Evolutionary conservation across 2,888 invertebrate species (phyloP).

Genomic region (Leuctra nigra): DNA sequence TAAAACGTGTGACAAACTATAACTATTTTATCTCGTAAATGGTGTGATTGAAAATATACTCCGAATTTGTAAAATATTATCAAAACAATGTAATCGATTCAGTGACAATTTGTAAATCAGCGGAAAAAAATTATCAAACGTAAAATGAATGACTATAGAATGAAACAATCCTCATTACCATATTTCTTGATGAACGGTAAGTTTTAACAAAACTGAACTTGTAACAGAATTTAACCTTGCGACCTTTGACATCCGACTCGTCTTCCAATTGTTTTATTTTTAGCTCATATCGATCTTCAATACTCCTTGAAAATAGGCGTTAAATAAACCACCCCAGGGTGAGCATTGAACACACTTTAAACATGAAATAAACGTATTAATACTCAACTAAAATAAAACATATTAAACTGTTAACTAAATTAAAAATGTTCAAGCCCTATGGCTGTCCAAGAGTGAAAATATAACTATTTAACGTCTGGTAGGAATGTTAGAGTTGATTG

Average conservation of each 20-base stretch:
- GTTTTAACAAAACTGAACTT: background rate
- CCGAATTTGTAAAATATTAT: too few species aligned
- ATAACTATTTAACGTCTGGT: background rate
- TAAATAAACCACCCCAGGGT: background rate
- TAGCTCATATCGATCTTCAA: background rate
- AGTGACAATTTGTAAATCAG: too few species aligned
- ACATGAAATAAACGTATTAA: background rate
- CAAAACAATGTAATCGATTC: too few species aligned
- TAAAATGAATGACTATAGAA: constrained; percentile 9
- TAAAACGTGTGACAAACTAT: too few species aligned
- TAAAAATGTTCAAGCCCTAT: too few species aligned
- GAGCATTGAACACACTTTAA: background rate
- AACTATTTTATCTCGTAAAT: too few species aligned
- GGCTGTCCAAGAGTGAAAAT: too few species aligned
- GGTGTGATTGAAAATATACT: too few species aligned
- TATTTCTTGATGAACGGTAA: constrained; percentile 22
- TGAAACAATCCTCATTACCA: constrained; percentile 17
- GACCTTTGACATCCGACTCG: background rate
- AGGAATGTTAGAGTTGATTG: background rate
- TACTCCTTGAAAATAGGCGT: background rate
- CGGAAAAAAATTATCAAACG: too few species aligned
- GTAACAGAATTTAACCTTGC: too few species aligned
- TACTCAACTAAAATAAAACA: background rate
- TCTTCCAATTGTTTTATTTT: background rate
- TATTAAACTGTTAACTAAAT: too few species aligned